Evolutionary conservation across 2,113 vertebrate species (phyloP).

Genomic region (Erythrolamprus reginae): DNA sequence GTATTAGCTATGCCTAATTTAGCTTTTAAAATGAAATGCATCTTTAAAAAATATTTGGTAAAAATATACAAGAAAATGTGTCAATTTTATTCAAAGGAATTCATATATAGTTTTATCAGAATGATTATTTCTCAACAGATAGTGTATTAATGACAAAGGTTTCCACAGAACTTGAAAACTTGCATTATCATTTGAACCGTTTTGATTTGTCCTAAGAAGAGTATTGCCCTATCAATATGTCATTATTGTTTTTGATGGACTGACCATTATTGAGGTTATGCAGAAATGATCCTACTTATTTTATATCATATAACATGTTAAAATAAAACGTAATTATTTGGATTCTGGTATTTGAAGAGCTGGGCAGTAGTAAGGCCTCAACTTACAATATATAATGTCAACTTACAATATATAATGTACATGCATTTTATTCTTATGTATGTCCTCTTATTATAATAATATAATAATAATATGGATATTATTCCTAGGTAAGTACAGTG

Average conservation of each 20-base stretch:
- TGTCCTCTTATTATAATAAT: neutral
- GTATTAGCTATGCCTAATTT: neutral
- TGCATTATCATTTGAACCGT: neutral
- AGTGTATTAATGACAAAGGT: neutral
- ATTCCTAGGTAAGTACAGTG: neutral
- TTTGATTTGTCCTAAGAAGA: neutral
- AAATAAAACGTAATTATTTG: neutral
- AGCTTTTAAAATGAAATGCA: neutral
- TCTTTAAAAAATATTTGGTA: neutral
- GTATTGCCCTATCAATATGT: neutral
- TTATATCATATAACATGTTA: neutral
- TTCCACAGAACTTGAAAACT: neutral
- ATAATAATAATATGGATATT: neutral
- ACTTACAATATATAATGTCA: neutral
- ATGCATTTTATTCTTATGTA: neutral
- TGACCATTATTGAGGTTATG: neutral
- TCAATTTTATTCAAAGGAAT: neutral
- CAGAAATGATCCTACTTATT: neutral
- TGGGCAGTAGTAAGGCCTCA: neutral
- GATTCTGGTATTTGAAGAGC: neutral
- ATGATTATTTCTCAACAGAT: fast-evolving
- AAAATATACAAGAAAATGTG: neutral
- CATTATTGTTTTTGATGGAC: neutral
- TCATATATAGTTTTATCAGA: neutral
- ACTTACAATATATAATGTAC: neutral